Evolutionary conservation across 2,797 vertebrate species (phyloP), one percentile per base, ranked within the genome.

Genomic region (Ispidina picta): DNA sequence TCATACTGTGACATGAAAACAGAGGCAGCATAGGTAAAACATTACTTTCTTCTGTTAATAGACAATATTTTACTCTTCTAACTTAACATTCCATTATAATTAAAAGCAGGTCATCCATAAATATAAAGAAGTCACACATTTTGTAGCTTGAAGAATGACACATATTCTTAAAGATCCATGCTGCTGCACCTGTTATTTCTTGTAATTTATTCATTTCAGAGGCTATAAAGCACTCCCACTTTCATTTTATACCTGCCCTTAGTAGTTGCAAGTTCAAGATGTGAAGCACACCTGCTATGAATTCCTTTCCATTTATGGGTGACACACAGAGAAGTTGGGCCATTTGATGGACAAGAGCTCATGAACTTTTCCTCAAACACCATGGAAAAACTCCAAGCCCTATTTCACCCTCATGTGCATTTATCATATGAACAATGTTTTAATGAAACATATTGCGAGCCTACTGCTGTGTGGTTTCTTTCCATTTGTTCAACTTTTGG

Each of bases 181-280:
- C 56, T 83, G n/a, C 58, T 69, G 14, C 28, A 62, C 51, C 56
- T 90, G 54, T 91, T 87, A 90, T 90, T 96, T 91, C 51, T 69
- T 92, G 71, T 84, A 81, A 88, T 93, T 92, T 75, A 49, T 95
- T 96, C 89, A 85, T 93, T 93, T 95, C 86, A 81, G 31, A 93
- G 63, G 48, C 58, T 88, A 48, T 56, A 81, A 87, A 94, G 78
- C 66, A 92, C 28, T 71, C 23, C 23, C n/a, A 51, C 60, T 62
- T 88, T 55, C 52, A 62, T 89, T 95, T 92, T 83, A 89, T 51
- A 91, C 54, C 75, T 92, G 77, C 90, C 77, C 65, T 94, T 72
- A n/a, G 51, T 83, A 73, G 93, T 13, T 94, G 55, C 71, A 94
- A 88, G 88, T 92, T 94, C 87, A 91, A 92, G 49, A 89, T 72